Conservation (phyloP, 1,140 invertebrate species). For the Lasioglossum baleicum region DNA sequence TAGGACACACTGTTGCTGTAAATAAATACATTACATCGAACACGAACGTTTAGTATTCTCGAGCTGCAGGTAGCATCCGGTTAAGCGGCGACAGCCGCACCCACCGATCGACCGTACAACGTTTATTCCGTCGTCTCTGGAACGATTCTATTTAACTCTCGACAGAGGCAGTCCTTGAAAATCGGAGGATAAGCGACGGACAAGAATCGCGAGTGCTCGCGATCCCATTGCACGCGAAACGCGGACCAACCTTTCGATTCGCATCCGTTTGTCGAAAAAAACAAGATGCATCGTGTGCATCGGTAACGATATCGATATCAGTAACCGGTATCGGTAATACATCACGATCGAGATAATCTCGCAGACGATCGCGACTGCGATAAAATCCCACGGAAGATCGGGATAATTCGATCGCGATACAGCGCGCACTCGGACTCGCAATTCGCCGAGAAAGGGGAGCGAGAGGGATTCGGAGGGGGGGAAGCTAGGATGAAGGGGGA, state of each 20-base stretch:
- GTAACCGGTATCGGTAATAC: too few relatives aligned
- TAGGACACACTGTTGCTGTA: conserved; percentile 64
- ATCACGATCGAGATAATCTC: conserved; percentile 29
- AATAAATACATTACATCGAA: conserved; percentile 61
- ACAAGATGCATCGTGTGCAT: background rate
- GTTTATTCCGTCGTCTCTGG: conserved; percentile 32
- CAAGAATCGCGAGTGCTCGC: background rate
- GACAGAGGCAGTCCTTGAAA: conserved; percentile 9
- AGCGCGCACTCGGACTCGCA: background rate
- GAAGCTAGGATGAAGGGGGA: background rate
- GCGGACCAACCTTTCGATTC: too few relatives aligned
- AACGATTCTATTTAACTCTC: conserved; percentile 21
- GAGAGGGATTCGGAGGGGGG: conserved; percentile 1
- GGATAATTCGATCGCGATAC: conserved; percentile 16
- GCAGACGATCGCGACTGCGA: conserved; percentile 41
- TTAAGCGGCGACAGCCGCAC: conserved; percentile 69
- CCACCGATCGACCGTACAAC: conserved; percentile 54
- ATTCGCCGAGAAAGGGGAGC: background rate
- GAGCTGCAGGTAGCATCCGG: conserved; percentile 74
- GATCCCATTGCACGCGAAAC: background rate
- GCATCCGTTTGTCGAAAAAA: background rate
- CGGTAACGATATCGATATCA: too few relatives aligned
- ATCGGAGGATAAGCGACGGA: background rate
- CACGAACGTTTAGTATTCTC: conserved; percentile 73
- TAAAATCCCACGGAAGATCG: conserved; percentile 50